Base-by-base conservation (phyloP, 2,888 invertebrate species). In the Drosophila colorata region DNA sequence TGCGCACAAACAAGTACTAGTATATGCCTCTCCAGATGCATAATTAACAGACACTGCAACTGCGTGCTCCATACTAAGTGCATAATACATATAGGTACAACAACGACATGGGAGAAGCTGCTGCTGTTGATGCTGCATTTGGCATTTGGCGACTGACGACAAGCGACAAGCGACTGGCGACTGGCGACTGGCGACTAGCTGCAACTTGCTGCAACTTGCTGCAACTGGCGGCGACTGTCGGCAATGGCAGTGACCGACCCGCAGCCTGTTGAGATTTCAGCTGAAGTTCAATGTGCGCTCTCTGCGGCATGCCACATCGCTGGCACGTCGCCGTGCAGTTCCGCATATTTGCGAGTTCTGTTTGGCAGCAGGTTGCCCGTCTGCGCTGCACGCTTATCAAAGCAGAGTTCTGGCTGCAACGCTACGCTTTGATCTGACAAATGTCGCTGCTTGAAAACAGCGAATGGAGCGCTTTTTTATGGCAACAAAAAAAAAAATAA, bases 211-310 rank as follows among this genome's bases (percentile, higher is more conserved):
- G 47, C 31, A 44, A 43, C 58, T 25, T 43, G n/a, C 18, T 20
- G 31, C 31, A 9, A 31, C 31, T 20, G 20, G 28, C 49, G 11
- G 47, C 31, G 58, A 43, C 58, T 18, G 58, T 31, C 33, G 60
- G 43, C 49, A 58, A 16, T 78, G 78, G 81, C 80, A 79, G 76
- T 79, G 78, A 79, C 80, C 80, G 78, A 79, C 83, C 78, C 80
- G 83, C 79, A 82, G 82, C 60, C 66, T 43, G 74, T 60, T 63
- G 61, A 56, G 74, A 67, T 71, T 76, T 82, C 58, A 69, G 63
- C 55, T 65, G 76, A 79, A 79, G 79, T 79, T 79, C 79, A 79
- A 80, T 82, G 79, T 71, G 83, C 78, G 69, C 69, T 58, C 69
- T 55, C 64, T 59, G 64, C 47, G 64, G 78, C 71, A 69, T 70